phyloP scores from a whole-genome alignment of 2,888 invertebrate species.

The Lepas anatifera region DNA sequence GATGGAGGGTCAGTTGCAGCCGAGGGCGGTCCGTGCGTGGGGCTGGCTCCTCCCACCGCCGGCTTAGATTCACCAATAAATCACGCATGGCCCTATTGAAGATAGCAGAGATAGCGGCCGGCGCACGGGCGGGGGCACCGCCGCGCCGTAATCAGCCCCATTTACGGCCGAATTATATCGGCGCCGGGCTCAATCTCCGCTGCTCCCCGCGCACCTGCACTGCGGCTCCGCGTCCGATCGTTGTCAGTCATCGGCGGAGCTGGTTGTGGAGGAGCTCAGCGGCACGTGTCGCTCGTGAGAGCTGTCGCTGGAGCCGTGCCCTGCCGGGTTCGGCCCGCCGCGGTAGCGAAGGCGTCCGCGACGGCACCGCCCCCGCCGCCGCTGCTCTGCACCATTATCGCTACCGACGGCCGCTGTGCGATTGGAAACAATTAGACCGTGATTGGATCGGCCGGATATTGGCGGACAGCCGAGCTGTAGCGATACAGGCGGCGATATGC shows the following conservation, averaged over 20 bases:
- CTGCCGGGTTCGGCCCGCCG: no score
- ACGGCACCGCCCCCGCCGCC: no score
- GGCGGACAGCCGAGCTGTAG: background rate
- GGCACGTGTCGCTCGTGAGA: no score
- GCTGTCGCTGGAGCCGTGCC: no score
- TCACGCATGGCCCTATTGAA: background rate
- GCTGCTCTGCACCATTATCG: no score
- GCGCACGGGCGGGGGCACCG: background rate
- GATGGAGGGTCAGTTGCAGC: background rate
- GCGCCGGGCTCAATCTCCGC: no score
- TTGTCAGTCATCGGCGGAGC: no score
- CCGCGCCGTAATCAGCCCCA: background rate
- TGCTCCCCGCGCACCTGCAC: no score
- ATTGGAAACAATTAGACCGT: background rate
- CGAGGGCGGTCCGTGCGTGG: background rate
- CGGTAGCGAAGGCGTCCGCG: no score
- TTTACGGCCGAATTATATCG: background rate
- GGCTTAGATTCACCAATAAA: background rate
- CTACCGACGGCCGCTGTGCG: background rate
- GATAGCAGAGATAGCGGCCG: background rate
- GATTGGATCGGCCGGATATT: background rate
- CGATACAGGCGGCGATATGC: no score
- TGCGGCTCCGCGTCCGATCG: no score
- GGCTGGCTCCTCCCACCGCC: background rate
- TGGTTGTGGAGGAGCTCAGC: no score